Evolutionary conservation across 2,797 vertebrate species (phyloP).

Genomic region (Lepus townsendii): DNA sequence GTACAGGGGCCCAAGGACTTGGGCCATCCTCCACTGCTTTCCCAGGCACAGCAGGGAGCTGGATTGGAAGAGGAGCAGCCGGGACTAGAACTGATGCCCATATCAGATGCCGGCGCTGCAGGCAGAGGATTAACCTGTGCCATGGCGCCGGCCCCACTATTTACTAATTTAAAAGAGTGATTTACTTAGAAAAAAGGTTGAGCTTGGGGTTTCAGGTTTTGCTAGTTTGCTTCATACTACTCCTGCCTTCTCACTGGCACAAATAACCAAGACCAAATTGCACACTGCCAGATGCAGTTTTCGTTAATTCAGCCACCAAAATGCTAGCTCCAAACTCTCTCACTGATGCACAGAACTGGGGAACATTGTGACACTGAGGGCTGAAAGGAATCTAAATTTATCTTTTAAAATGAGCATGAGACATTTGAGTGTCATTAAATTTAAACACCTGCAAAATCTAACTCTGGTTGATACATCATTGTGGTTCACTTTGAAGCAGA

Average conservation of each 20-base stretch:
- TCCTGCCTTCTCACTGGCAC: not conserved
- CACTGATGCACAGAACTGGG: not conserved
- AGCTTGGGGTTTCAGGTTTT: slow-evolving; percentile 14
- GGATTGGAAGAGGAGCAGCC: too few relatives aligned
- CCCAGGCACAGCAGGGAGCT: too few relatives aligned
- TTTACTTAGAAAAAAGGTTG: not conserved
- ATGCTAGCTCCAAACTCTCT: not conserved
- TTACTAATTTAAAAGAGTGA: too few relatives aligned
- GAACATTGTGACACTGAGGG: not conserved
- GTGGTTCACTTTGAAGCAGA: not conserved
- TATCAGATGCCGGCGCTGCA: too few relatives aligned
- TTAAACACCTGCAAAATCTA: not conserved
- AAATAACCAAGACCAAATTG: not conserved
- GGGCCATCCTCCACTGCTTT: too few relatives aligned
- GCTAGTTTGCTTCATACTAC: not conserved
- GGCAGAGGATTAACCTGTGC: too few relatives aligned
- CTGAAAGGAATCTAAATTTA: slow-evolving; percentile 20
- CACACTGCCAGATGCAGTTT: not conserved
- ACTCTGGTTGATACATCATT: not conserved
- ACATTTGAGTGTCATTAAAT: not conserved
- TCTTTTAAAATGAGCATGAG: not conserved
- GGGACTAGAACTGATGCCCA: too few relatives aligned
- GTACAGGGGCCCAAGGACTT: too few relatives aligned
- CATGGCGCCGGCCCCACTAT: too few relatives aligned
- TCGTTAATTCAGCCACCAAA: not conserved